Conservation (phyloP, 1,140 invertebrate genomes). For the Watersipora subatra region DNA sequence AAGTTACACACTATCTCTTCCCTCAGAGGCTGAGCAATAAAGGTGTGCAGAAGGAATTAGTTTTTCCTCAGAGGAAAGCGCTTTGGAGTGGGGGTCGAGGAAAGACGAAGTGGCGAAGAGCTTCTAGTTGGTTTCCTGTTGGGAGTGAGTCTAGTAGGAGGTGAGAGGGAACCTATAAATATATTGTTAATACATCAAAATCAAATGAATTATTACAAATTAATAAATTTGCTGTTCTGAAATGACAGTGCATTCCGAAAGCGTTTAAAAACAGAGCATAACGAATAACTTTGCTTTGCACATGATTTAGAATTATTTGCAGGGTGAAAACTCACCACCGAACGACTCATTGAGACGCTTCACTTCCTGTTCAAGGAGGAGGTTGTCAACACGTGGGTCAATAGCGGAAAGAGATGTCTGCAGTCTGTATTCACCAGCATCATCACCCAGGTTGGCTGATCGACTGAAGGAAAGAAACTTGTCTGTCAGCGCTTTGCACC, state of each 20-base stretch:
- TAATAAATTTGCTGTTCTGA: background rate
- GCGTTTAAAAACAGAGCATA: too few relatives aligned
- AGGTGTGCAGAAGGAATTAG: too few relatives aligned
- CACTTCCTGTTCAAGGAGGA: slow-evolving; percentile 63
- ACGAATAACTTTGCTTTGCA: too few relatives aligned
- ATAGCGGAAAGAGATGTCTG: slow-evolving; percentile 71
- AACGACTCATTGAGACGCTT: slow-evolving; percentile 54
- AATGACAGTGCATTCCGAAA: too few relatives aligned
- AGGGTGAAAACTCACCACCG: slow-evolving; percentile 9
- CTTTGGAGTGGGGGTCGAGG: slow-evolving; percentile 7
- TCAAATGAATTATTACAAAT: too few relatives aligned
- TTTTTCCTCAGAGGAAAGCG: too few relatives aligned
- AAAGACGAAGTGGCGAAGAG: slow-evolving; percentile 18
- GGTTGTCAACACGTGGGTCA: slow-evolving; percentile 52
- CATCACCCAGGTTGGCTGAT: slow-evolving; percentile 64
- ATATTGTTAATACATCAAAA: too few relatives aligned
- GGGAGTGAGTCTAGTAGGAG: slow-evolving; percentile 13
- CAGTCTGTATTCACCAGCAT: slow-evolving; percentile 68
- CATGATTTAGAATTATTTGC: too few relatives aligned
- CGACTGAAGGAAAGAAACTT: slow-evolving; percentile 37
- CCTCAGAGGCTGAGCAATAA: too few relatives aligned
- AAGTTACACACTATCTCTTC: background rate
- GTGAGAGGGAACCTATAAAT: background rate
- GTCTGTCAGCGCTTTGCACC: too few relatives aligned
- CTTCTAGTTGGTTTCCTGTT: slow-evolving; percentile 22